Evolutionary conservation across 2,888 invertebrate species (phyloP).

Genomic region (Drosophila greeni): DNA sequence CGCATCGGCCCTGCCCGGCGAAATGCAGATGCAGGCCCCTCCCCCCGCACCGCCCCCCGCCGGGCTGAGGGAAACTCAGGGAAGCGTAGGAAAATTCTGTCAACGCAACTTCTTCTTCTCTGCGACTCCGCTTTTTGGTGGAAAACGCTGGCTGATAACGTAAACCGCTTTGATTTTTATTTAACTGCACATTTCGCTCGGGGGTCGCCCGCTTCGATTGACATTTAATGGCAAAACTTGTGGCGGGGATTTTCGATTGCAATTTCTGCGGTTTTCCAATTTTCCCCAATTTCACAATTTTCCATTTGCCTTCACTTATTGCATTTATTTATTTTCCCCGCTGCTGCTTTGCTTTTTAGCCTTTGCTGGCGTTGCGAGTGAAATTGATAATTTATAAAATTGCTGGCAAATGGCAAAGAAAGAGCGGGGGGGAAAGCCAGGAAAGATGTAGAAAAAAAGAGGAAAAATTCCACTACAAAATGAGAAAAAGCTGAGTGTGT

Average conservation of each 20-base stretch:
- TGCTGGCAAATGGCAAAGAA: slow-evolving; percentile 62
- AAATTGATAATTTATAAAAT: slow-evolving; percentile 72
- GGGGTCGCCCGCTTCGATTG: slow-evolving; percentile 44
- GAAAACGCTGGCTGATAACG: slow-evolving; percentile 60
- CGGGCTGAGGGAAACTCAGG: not conserved
- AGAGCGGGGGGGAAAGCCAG: slow-evolving; percentile 28
- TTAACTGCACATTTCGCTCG: slow-evolving; percentile 70
- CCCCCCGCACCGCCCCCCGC: not conserved
- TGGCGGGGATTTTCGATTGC: slow-evolving; percentile 51
- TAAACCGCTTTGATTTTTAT: slow-evolving; percentile 73
- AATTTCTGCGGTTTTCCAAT: slow-evolving; percentile 59
- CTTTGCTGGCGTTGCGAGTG: slow-evolving; percentile 55
- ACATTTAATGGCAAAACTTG: slow-evolving; percentile 70
- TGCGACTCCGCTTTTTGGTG: not conserved
- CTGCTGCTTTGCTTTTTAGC: slow-evolving; percentile 53
- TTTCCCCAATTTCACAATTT: slow-evolving; percentile 58
- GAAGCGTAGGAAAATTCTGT: slow-evolving; percentile 45
- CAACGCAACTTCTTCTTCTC: slow-evolving; percentile 62
- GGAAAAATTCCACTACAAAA: not conserved
- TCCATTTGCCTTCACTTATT: slow-evolving; percentile 57
- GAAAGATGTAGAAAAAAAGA: slow-evolving; percentile 24
- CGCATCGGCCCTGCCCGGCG: slow-evolving; percentile 61
- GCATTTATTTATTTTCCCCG: slow-evolving; percentile 47
- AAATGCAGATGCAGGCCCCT: slow-evolving; percentile 47
- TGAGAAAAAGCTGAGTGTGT: not conserved